Conservation (phyloP, 2,888 invertebrate species). For the Leptopilina syphax region DNA sequence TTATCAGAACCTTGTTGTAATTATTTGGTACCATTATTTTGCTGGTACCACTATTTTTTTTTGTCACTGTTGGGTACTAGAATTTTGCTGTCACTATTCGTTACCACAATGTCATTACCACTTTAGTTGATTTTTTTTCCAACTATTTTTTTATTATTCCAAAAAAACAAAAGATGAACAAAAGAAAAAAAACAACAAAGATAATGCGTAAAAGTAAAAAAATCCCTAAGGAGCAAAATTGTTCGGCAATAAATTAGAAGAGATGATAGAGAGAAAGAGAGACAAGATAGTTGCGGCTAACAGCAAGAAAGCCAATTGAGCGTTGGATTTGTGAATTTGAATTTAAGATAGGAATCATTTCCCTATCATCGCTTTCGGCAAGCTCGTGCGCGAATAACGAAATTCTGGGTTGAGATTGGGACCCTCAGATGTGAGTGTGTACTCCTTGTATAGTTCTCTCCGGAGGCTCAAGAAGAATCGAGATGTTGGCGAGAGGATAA, state of each 20-base stretch:
- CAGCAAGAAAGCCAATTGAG: neutral
- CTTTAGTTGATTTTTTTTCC: too few relatives aligned
- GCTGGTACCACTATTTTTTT: too few relatives aligned
- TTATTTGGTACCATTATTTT: too few relatives aligned
- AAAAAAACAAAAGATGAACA: too few relatives aligned
- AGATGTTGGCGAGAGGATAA: slow-evolving; percentile 52
- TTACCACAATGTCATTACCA: too few relatives aligned
- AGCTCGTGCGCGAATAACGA: slow-evolving; percentile 48
- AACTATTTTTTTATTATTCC: too few relatives aligned
- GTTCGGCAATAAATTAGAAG: neutral
- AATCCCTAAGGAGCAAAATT: neutral
- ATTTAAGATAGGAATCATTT: slow-evolving; percentile 30
- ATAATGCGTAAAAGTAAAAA: too few relatives aligned
- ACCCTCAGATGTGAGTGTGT: slow-evolving; percentile 48
- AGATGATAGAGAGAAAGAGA: slow-evolving; percentile 38
- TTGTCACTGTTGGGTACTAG: too few relatives aligned
- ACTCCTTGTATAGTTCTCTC: slow-evolving; percentile 41
- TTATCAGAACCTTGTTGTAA: too few relatives aligned
- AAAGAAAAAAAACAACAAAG: too few relatives aligned
- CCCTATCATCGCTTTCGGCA: slow-evolving; percentile 27
- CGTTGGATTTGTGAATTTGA: slow-evolving; percentile 10
- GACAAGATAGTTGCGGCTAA: slow-evolving; percentile 36
- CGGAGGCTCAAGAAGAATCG: slow-evolving; percentile 52
- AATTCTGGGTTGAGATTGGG: slow-evolving; percentile 52
- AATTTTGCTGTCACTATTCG: too few relatives aligned